These are phyloP conservation scores for Glyptemys insculpta DNA, from an alignment of 2,797 vertebrate species.

Conservation along the genomic window DNA sequence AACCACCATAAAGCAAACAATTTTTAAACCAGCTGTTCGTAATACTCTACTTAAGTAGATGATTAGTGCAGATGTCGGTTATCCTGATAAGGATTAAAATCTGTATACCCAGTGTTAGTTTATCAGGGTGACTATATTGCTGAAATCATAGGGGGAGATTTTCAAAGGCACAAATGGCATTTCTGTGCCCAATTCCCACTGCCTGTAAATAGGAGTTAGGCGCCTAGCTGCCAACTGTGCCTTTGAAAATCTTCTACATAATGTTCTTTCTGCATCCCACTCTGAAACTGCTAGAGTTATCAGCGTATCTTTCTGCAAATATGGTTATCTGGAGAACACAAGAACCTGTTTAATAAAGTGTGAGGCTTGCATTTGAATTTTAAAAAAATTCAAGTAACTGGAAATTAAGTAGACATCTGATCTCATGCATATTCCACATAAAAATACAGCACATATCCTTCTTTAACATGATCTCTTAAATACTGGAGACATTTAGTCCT, in stretches of 20 bases:
- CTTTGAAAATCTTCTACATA: neutral
- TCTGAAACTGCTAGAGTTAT: constrained; percentile 3
- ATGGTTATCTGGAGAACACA: constrained; percentile 15
- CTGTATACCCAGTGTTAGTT: constrained; percentile 28
- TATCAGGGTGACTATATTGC: neutral
- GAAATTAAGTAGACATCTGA: constrained; percentile 16
- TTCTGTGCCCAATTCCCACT: neutral
- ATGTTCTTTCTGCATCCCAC: constrained; percentile 3
- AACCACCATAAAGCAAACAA: neutral
- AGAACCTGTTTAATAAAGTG: constrained; percentile 53
- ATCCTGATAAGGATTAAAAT: constrained; percentile 15
- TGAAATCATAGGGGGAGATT: neutral
- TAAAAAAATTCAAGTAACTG: constrained; percentile 8
- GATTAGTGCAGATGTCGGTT: constrained; percentile 21
- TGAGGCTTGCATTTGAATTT: constrained; percentile 27
- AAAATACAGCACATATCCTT: neutral
- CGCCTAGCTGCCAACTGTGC: neutral
- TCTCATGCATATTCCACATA: neutral
- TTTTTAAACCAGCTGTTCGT: constrained; percentile 23
- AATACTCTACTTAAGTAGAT: neutral
- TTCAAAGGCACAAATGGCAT: constrained; percentile 43
- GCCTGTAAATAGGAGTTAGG: neutral
- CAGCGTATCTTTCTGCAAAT: constrained; percentile 13
- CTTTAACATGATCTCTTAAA: constrained; percentile 37
- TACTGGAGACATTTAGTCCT: constrained; percentile 38